Conservation (phyloP, 92 coral and sea anemone species). For the Palythoa grandiflora region DNA sequence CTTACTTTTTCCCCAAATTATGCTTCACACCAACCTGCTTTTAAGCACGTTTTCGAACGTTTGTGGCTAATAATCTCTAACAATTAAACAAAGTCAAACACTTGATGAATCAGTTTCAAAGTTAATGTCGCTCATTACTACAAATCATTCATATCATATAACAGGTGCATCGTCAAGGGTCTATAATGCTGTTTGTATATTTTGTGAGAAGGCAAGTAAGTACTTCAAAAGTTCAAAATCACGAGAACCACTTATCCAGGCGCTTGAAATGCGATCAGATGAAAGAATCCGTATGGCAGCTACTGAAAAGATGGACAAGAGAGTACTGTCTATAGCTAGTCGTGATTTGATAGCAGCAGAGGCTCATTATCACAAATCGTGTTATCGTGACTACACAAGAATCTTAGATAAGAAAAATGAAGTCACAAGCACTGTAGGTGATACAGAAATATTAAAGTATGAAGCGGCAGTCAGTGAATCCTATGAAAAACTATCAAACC, state of each 20-base stretch:
- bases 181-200: constrained; percentile 48
- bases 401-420: constrained; percentile 30
- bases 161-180: constrained; percentile 20
- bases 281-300: constrained; percentile 37
- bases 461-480: constrained; percentile 15
- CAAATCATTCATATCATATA: background rate
- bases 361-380: constrained; percentile 47
- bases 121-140: background rate
- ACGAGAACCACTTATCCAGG: constrained; percentile 56
- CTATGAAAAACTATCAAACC: constrained; percentile 26
- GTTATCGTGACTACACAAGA: constrained; percentile 53
- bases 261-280: constrained; percentile 52
- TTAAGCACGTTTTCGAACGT: background rate
- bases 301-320: constrained; percentile 23
- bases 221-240: constrained; percentile 48
- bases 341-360: constrained; percentile 53
- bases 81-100: background rate
- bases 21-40: background rate
- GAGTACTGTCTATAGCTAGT: constrained; percentile 35
- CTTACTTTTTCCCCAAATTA: background rate
- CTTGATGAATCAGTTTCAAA: background rate
- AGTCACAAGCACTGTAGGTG: background rate
- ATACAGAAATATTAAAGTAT: background rate
- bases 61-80: background rate
- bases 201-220: constrained; percentile 43